Evolutionary conservation across 2,113 vertebrate species (phyloP).

Genomic region (Sylvicapra grimmia): DNA sequence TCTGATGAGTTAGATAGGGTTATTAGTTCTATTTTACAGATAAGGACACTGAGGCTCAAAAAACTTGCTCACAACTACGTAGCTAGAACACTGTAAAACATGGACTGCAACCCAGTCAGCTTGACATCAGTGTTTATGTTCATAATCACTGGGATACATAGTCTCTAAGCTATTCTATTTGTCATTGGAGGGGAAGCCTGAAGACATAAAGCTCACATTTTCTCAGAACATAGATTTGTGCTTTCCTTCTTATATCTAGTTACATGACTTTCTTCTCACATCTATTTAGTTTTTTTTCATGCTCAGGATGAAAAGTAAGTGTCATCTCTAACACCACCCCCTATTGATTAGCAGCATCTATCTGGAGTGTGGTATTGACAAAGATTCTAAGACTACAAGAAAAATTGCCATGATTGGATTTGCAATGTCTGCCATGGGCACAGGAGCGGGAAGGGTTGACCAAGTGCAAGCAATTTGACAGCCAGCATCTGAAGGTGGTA

Average conservation of each 20-base stretch:
- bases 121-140: background rate
- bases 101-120: background rate
- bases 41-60: background rate
- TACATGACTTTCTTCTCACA: background rate
- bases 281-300: background rate
- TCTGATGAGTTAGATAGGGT: background rate
- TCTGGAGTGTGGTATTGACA: constrained; percentile 4
- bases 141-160: background rate
- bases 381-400: background rate
- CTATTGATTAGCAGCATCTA: constrained; percentile 16
- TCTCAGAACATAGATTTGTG: background rate
- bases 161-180: background rate
- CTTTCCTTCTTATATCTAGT: background rate
- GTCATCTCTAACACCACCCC: background rate
- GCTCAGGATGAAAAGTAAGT: background rate
- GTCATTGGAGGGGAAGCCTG: background rate
- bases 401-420: constrained; percentile 35
- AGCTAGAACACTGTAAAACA: background rate
- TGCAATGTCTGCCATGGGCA: background rate
- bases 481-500: background rate
- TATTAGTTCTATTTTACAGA: background rate
- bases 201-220: background rate
- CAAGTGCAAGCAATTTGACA: background rate
- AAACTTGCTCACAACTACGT: background rate
- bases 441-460: background rate